A percentile compares a stretch with the other conserved stretches of the same genome.
phyloP scores from a whole-genome alignment of 2,113 vertebrate species.

The Charadrius vociferus region DNA sequence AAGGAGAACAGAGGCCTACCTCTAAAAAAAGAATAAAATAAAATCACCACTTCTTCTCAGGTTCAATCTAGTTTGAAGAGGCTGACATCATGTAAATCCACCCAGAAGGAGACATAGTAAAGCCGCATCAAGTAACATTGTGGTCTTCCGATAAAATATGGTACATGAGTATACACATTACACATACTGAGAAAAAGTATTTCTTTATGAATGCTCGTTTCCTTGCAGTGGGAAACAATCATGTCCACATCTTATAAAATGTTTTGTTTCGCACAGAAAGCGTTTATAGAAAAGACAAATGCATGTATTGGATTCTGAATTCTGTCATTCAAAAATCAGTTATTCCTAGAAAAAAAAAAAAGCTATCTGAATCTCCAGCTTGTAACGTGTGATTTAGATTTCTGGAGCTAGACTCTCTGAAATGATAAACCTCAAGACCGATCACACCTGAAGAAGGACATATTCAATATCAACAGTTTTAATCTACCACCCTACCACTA shows the following conservation, averaged over 20 bases:
- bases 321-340: background rate
- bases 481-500: too few relatives aligned
- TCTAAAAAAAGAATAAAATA: background rate
- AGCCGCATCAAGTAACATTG: background rate
- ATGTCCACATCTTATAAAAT: background rate
- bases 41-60: background rate
- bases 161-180: fast-evolving
- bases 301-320: background rate
- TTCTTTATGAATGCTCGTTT: background rate
- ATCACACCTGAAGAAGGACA: background rate
- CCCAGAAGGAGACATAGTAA: background rate
- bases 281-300: background rate
- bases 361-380: background rate
- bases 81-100: background rate
- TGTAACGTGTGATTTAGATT: background rate
- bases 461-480: background rate
- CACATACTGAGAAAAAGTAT: background rate
- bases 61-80: background rate
- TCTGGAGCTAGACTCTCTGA: background rate
- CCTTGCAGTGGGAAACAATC: background rate
- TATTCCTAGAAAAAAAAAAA: background rate
- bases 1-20: background rate
- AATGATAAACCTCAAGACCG: background rate
- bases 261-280: background rate
- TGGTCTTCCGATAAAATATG: background rate